phyloP scores from a whole-genome alignment of 2,113 vertebrate genomes.

The Dendrocopos noguchii region DNA sequence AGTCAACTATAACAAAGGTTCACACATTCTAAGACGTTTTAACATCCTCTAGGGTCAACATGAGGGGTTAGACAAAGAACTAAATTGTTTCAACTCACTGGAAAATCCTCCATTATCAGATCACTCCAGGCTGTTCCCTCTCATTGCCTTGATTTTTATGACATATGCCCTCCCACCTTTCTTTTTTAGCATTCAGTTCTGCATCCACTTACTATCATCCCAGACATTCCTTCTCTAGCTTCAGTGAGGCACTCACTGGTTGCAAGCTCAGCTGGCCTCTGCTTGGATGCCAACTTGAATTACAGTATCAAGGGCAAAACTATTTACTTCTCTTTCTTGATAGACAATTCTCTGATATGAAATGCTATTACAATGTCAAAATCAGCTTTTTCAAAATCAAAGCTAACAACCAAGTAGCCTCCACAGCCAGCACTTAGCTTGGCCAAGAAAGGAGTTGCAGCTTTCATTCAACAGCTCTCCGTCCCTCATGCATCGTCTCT shows the following conservation, averaged over 20 bases:
- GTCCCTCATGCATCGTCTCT: not conserved
- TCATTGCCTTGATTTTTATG: not conserved
- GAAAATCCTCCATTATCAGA: not conserved
- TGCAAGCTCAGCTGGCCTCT: not conserved
- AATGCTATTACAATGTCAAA: not conserved
- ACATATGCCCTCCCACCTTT: not conserved
- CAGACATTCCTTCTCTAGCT: not conserved
- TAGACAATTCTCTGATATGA: not conserved
- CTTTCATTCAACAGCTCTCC: not conserved
- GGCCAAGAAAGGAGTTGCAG: not conserved
- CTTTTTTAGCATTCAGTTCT: not conserved
- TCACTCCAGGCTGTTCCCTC: not conserved
- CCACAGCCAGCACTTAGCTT: not conserved
- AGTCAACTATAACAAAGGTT: not conserved
- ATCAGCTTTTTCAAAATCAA: not conserved
- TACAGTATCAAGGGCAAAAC: not conserved
- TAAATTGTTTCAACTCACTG: not conserved
- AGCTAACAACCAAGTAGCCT: not conserved
- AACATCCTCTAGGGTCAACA: not conserved
- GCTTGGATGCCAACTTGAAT: not conserved
- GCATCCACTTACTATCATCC: accelerated
- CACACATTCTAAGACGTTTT: not conserved
- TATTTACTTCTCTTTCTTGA: not conserved
- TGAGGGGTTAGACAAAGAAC: not conserved
- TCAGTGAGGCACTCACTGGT: not conserved